These are phyloP conservation scores for Megaceryle maxima DNA, from an alignment of 2,113 vertebrate species.

Conservation along the genomic window DNA sequence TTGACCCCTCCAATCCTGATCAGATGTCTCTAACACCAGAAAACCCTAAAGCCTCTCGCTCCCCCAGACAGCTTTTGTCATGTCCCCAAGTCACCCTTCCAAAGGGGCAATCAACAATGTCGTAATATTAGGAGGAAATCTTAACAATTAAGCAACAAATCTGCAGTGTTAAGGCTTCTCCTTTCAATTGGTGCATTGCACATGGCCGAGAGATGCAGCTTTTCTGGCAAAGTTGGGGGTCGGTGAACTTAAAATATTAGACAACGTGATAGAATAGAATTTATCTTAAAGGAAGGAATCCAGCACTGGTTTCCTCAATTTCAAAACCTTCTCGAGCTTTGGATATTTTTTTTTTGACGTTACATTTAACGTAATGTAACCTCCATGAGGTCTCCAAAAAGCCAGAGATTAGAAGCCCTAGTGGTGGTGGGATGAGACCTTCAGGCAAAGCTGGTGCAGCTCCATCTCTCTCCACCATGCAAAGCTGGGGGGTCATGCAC, in stretches of 20 bases:
- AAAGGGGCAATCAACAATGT: rapidly evolving
- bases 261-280: background rate
- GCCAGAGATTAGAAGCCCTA: background rate
- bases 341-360: too few species aligned
- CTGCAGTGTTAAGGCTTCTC: background rate
- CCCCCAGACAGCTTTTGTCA: background rate
- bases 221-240: background rate
- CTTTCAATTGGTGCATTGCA: background rate
- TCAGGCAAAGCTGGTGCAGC: background rate
- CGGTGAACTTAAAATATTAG: background rate
- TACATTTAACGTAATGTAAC: background rate
- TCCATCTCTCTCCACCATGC: background rate
- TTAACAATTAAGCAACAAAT: background rate
- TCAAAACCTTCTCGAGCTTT: background rate
- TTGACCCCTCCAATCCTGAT: background rate
- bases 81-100: rapidly evolving
- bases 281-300: background rate
- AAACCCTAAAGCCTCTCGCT: background rate
- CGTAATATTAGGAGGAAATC: background rate
- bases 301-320: background rate
- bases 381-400: background rate
- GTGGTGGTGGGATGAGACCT: background rate
- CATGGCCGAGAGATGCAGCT: background rate
- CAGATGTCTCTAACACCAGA: too few species aligned
- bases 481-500: background rate